Percentiles rank a stretch among this genome's conserved stretches.
These are phyloP conservation scores for Cygnus buccinator DNA, from an alignment of 2,113 vertebrate species.

Conservation along the genomic window DNA sequence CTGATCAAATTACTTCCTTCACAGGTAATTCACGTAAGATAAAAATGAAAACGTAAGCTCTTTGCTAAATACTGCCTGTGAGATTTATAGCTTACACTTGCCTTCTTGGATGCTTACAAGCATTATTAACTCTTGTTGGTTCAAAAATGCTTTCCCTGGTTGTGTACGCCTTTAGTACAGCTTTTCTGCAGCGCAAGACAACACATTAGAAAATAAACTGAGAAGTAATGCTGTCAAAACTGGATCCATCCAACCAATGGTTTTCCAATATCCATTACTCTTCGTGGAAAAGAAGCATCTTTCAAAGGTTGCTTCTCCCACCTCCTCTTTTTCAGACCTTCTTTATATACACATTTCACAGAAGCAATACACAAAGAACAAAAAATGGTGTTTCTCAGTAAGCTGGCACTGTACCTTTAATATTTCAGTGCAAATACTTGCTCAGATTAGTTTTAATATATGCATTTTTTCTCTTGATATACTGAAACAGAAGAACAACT, in stretches of 20 bases:
- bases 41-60: not conserved
- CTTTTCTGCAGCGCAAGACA: not conserved
- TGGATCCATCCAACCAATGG: not conserved
- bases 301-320: not conserved
- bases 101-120: not conserved
- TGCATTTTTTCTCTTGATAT: not conserved
- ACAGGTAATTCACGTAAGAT: not conserved
- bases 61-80: not conserved
- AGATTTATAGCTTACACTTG: not conserved
- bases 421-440: not conserved
- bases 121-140: not conserved
- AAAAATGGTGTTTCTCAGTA: not conserved
- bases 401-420: not conserved
- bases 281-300: not conserved
- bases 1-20: not conserved
- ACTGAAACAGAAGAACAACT: not conserved
- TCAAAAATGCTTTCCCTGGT: not conserved
- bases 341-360: not conserved
- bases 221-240: not conserved
- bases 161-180: not conserved
- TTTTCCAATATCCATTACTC: not conserved
- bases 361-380: not conserved
- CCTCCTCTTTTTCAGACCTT: not conserved
- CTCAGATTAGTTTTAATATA: not conserved
- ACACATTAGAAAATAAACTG: not conserved